Evolutionary conservation across 2,888 invertebrate species (phyloP), one percentile per base, ranked within the genome.

Genomic region (Brachynemurus nebulosus): DNA sequence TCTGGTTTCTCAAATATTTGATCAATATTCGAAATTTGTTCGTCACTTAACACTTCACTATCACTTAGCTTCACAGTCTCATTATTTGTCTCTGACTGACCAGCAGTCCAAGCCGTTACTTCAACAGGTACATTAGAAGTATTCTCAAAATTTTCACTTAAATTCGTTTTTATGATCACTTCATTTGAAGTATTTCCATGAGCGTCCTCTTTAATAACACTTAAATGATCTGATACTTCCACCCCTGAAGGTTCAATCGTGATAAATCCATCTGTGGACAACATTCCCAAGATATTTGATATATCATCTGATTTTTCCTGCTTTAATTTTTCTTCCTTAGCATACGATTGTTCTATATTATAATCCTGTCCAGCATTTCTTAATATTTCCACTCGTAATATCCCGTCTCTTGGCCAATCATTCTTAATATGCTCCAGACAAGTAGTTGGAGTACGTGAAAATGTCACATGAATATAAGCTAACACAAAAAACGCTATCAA

Each of bases 381-480:
- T 44, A 84, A 65, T 54, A 93, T 88, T 67, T 95, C 93, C 11
- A 95, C 90, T 49, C 93, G 70, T 14, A 98, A 69, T 52, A 98
- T 90, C 4, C 97, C 97, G 64, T 93, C 89, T 48, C 90, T 71
- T 0, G 97, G 96, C 97, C 97, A 98, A 9, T 82, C 78, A 52
- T 83, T 76, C 59, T 83, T 78, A 23, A 93, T 78, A 62, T 88
- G 81, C 59, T 89, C 81, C 54, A 98, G 71, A 63, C 98, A 98
- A 54, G 90, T 90, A 44, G 90, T 86, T 6, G 96, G 93, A 48
- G 89, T 79, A 57, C 88, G 78, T 37, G 92, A 89, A 65, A 96
- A 95, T 49, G 86, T 85, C 61, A 90, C 78, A 61, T 98, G 98
- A 58, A 98, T 91, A 63, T 97, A 97, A 39, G 88, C 82, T 55